Percentiles rank a stretch among this genome's conserved stretches.
phyloP scores from a whole-genome alignment of 1,140 invertebrate genomes.

The Telenomus remus region DNA sequence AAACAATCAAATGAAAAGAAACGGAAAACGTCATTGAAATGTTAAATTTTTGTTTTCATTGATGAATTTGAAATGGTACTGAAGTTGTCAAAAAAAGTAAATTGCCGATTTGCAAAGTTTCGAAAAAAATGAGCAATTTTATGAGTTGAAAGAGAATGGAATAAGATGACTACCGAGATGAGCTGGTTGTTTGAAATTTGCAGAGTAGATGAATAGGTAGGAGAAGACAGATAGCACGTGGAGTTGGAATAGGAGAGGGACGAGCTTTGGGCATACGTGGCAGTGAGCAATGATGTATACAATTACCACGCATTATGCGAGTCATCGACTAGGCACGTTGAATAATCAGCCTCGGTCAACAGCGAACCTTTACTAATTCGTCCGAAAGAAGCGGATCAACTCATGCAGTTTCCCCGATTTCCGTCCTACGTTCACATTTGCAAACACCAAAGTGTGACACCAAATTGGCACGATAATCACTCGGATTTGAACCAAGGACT shows the following conservation, averaged over 20 bases:
- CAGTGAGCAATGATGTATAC: slow-evolving; percentile 63
- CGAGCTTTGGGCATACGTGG: slow-evolving; percentile 60
- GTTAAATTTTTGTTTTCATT: no score
- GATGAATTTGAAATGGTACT: no score
- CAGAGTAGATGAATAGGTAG: slow-evolving; percentile 17
- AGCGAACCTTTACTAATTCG: slow-evolving; percentile 31
- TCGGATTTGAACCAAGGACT: background rate
- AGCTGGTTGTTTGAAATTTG: slow-evolving; percentile 13
- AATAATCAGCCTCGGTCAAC: slow-evolving; percentile 51
- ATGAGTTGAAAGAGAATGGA: slow-evolving; percentile 1
- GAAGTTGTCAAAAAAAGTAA: no score
- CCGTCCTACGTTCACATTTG: no score
- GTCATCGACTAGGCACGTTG: slow-evolving; percentile 57
- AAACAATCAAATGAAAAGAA: no score
- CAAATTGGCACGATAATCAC: background rate
- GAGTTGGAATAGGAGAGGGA: slow-evolving; percentile 28
- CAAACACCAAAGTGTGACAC: no score
- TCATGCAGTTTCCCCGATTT: no score
- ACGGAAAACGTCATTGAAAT: no score
- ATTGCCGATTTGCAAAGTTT: no score
- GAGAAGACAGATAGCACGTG: slow-evolving; percentile 5
- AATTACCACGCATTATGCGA: slow-evolving; percentile 56
- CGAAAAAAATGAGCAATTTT: no score
- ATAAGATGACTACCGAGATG: background rate
- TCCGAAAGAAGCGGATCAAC: background rate